Base-by-base conservation (phyloP, 2,113 vertebrate species). In the Phyllopteryx taeniolatus region DNA sequence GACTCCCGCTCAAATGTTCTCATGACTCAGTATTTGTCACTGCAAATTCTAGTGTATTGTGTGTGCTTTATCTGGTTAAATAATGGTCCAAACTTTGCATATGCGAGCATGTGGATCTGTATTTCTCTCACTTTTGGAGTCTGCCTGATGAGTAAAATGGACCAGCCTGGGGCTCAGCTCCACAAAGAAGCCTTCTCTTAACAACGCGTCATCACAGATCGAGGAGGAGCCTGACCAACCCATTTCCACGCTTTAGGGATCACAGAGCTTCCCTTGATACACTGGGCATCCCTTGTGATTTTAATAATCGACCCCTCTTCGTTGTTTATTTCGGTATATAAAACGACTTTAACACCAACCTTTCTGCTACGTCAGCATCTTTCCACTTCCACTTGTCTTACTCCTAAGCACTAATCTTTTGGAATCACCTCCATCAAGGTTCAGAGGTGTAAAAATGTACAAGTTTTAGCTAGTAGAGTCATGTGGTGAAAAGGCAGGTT, bases 161-260 rank as follows among this genome's bases (percentile, higher is more conserved):
- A 79, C 85, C 83, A 87, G 87, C 90, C 90, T 47, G 81, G 66
- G 88, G 87, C 83, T 76, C 65, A 19, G 84, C 86, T 86, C 77
- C 82, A 91, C 89, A 91, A 92, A 89, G 88, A 79, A 79, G 84
- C 84, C 88, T 90, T 91, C 87, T 91, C 88, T 91, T 81, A 88
- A 84, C 85, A 84, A 85, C 75, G 1, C 54, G 73, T 70, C 83
- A 85, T 87, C 83, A 83, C 85, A 86, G 79, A 85, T 83, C 76
- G 82, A 87, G 87, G 86, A 86, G 87, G 85, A 75, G 86, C 81
- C 81, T 84, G 86, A 90, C 86, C 84, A 90, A 91, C 83, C 83
- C 83, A 90, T 88, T 90, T 81, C 81, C 86, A 84, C 63, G 83
- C 86, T 86, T 79, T 77, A 82, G 72, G 73, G 84, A 87, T 86